Conservation (phyloP, 2,888 invertebrate genomes). For the Chaitophorus viminalis region DNA sequence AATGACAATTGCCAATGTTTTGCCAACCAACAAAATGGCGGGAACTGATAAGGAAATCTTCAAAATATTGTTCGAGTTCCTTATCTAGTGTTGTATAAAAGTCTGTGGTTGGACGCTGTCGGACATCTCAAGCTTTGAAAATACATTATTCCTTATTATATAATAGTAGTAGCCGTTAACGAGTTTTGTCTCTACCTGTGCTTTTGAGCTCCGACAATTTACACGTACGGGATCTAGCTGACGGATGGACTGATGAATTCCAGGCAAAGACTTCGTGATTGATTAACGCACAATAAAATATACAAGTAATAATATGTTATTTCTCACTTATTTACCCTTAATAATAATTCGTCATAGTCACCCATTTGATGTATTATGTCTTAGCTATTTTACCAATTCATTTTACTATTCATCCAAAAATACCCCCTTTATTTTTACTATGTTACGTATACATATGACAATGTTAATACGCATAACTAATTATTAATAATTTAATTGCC, state of each 20-base stretch:
- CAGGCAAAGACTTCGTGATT: background rate
- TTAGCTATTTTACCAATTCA: background rate
- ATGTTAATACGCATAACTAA: no score
- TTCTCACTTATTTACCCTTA: background rate
- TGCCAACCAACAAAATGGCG: no score
- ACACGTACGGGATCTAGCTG: background rate
- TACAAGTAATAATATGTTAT: background rate
- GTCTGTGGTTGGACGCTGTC: background rate
- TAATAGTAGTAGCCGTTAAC: background rate
- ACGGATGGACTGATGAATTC: background rate
- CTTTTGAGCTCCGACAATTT: background rate
- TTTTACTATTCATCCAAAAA: background rate
- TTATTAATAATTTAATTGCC: no score
- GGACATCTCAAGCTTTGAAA: constrained; percentile 3
- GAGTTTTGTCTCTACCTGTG: background rate
- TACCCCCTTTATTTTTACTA: background rate
- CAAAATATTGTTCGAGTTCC: no score
- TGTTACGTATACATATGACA: background rate
- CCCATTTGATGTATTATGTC: background rate
- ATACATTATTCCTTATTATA: constrained; percentile 8
- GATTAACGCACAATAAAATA: constrained; percentile 8
- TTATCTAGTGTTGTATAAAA: no score
- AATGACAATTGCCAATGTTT: no score
- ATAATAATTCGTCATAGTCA: background rate
- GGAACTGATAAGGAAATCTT: no score